Conservation (phyloP, 2,797 vertebrate species). For the Sebastes cheni region DNA sequence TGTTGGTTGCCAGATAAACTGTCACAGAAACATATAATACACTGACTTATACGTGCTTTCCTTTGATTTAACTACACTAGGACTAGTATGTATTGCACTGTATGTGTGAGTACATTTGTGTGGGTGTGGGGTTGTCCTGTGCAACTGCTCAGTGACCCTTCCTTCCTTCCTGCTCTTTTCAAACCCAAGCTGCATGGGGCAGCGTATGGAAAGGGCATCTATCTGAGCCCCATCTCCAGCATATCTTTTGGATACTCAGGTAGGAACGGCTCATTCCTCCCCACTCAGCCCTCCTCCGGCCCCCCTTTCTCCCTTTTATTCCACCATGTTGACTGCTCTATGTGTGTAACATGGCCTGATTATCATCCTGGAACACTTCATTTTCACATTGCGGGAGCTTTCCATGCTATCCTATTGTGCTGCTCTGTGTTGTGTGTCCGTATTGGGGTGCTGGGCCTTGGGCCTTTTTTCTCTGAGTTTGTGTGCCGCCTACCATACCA, state of each 20-base stretch:
- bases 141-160: slow-evolving; percentile 76
- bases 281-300: slow-evolving; percentile 26
- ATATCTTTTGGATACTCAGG: slow-evolving; percentile 99
- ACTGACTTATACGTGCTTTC: neutral
- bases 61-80: neutral
- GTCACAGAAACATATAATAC: slow-evolving; percentile 2
- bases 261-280: slow-evolving; percentile 77
- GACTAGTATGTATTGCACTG: slow-evolving; percentile 1
- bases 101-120: slow-evolving; percentile 9
- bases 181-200: slow-evolving; percentile 98
- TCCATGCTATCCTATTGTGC: slow-evolving; percentile 44
- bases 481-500: slow-evolving; percentile 35
- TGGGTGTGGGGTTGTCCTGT: slow-evolving; percentile 30
- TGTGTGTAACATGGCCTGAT: slow-evolving; percentile 56
- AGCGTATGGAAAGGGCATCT: slow-evolving; percentile 99
- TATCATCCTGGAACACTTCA: slow-evolving; percentile 45
- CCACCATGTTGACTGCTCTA: slow-evolving; percentile 40
- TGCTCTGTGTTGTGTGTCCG: slow-evolving; percentile 44
- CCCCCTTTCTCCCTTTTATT: slow-evolving; percentile 4
- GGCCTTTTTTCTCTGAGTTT: slow-evolving; percentile 21
- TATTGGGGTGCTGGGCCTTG: slow-evolving; percentile 25
- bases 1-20: slow-evolving; percentile 1
- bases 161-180: slow-evolving; percentile 87
- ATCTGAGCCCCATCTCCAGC: slow-evolving; percentile 99
- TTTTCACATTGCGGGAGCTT: slow-evolving; percentile 51